Conservation (phyloP, 2,888 invertebrate genomes). For the Chaetogeoica ovagalla region DNA sequence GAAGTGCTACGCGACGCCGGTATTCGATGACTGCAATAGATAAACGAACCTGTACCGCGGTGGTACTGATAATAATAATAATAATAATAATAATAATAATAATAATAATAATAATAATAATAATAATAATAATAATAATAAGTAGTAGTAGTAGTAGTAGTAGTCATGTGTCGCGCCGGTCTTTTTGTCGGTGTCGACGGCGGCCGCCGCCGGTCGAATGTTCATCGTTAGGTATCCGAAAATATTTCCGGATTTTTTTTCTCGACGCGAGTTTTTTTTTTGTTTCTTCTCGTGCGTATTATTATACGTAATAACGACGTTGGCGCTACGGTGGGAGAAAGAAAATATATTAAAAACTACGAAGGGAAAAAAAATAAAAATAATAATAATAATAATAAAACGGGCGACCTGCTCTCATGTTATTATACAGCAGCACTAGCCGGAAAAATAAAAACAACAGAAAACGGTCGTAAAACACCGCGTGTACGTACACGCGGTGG, state of each 20-base stretch:
- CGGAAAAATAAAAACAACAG: constrained; percentile 32
- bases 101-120: too few relatives aligned
- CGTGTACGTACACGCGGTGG: background rate
- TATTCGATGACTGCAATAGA: constrained; percentile 38
- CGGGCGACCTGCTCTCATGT: too few relatives aligned
- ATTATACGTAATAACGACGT: too few relatives aligned
- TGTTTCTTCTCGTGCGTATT: too few relatives aligned
- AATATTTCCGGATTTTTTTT: constrained; percentile 37
- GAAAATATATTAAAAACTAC: background rate
- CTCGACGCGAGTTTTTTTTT: background rate
- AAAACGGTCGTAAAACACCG: constrained; percentile 37
- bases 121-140: too few relatives aligned
- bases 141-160: too few relatives aligned
- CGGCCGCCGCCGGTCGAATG: background rate
- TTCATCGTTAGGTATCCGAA: constrained; percentile 1
- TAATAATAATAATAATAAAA: constrained; percentile 1
- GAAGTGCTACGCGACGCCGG: constrained; percentile 9
- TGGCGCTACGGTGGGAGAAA: too few relatives aligned
- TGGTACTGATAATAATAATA: too few relatives aligned
- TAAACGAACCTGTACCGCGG: background rate
- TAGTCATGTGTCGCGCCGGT: background rate
- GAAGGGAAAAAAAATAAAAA: constrained; percentile 5
- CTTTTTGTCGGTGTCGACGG: constrained; percentile 28
- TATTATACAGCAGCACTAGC: background rate
- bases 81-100: too few relatives aligned